phyloP scores from a whole-genome alignment of 2,888 invertebrate genomes.

The Bhutanitis thaidina region DNA sequence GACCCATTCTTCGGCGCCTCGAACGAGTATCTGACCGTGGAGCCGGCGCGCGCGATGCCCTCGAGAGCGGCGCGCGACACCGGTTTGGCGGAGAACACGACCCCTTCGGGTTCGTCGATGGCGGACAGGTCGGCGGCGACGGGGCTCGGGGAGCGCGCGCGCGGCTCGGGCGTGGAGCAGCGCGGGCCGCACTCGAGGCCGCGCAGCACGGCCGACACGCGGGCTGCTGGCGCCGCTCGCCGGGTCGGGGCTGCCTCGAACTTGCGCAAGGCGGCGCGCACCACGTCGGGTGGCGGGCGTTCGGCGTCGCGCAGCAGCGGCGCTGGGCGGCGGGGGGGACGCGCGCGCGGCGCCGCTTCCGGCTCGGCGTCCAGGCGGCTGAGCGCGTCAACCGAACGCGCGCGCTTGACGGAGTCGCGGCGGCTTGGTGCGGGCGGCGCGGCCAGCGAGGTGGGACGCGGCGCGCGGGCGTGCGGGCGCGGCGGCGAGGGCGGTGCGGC shows the following conservation, averaged over 20 bases:
- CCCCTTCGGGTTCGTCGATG: conserved; percentile 38
- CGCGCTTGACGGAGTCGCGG: conserved; percentile 87
- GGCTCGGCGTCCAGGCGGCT: conserved; percentile 78
- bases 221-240: conserved; percentile 79
- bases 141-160: conserved; percentile 38
- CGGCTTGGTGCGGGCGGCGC: conserved; percentile 54
- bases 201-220: conserved; percentile 74
- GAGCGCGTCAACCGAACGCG: conserved; percentile 91
- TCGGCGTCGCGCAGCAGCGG: conserved; percentile 87
- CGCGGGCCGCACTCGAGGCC: conserved; percentile 52
- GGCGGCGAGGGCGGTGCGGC: conserved; percentile 84
- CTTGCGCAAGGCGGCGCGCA: conserved; percentile 90
- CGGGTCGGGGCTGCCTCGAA: conserved; percentile 86
- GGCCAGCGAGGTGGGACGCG: conserved; percentile 47
- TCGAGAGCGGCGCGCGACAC: conserved; percentile 82
- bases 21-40: conserved; percentile 82
- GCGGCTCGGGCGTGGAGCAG: conserved; percentile 56
- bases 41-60: conserved; percentile 84
- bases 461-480: conserved; percentile 82
- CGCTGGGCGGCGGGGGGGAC: conserved; percentile 70
- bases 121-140: conserved; percentile 38
- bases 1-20: conserved; percentile 51
- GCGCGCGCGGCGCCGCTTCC: conserved; percentile 48
- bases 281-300: conserved; percentile 93
- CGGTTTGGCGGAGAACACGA: conserved; percentile 49